Conservation (phyloP, 2,113 vertebrate genomes). For the Brachionichthys hirsutus region DNA sequence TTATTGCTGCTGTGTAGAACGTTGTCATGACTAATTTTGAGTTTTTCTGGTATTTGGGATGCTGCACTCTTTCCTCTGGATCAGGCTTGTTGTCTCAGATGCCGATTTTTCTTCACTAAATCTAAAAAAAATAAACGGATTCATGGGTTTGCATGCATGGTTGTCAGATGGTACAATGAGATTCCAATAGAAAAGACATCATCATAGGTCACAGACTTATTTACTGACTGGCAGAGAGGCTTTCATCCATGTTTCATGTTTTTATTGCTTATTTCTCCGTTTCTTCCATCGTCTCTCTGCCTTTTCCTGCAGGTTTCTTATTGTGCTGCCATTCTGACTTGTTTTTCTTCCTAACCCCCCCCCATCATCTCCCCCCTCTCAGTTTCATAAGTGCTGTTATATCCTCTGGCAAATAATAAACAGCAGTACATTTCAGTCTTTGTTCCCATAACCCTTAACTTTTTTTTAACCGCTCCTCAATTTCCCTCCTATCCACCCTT, state of each 20-base stretch:
- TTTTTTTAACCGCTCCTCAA: slow-evolving; percentile 22
- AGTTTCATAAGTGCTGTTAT: slow-evolving; percentile 25
- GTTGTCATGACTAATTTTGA: too few species aligned
- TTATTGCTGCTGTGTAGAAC: too few species aligned
- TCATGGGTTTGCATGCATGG: too few species aligned
- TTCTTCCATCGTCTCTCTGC: background rate
- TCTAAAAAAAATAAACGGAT: too few species aligned
- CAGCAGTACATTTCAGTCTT: slow-evolving; percentile 32
- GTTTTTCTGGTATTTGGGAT: too few species aligned
- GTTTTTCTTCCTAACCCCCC: background rate
- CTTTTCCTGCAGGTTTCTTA: background rate
- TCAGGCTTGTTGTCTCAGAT: too few species aligned
- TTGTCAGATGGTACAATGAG: too few species aligned
- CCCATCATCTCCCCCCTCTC: background rate
- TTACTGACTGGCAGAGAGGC: background rate
- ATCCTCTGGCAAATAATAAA: slow-evolving; percentile 50
- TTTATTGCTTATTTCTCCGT: background rate
- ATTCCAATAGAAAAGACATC: too few species aligned
- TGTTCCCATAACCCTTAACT: slow-evolving; percentile 41
- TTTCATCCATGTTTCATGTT: background rate
- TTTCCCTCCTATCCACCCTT: slow-evolving; percentile 26
- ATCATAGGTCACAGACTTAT: background rate
- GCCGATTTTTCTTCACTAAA: too few species aligned
- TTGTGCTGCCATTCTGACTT: background rate
- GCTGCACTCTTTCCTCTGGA: too few species aligned